These are phyloP conservation scores for Aproaerema taeniolella DNA, from an alignment of 2,888 invertebrate species.

Conservation along the genomic window DNA sequence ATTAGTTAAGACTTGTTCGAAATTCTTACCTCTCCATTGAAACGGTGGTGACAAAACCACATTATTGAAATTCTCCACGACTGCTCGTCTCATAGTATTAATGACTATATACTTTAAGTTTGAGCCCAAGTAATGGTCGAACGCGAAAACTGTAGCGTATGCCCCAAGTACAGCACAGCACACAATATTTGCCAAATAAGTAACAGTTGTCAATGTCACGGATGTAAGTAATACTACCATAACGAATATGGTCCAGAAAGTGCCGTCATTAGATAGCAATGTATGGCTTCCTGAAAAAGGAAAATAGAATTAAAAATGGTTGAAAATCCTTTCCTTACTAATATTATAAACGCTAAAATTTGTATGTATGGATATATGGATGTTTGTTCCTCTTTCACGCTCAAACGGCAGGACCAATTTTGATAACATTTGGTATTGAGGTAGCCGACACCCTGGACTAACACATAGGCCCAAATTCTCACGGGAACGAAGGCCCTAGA, in stretches of 20 bases:
- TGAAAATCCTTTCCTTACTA: neutral
- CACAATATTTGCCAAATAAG: slow-evolving; percentile 77
- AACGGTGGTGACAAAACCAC: slow-evolving; percentile 79
- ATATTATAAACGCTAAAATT: neutral
- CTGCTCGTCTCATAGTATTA: slow-evolving; percentile 80
- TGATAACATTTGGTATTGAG: neutral
- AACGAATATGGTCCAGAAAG: slow-evolving; percentile 81
- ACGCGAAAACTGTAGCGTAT: slow-evolving; percentile 77
- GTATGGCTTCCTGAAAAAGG: slow-evolving; percentile 59
- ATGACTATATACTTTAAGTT: slow-evolving; percentile 82
- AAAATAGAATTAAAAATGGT: too few species aligned
- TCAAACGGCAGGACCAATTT: neutral
- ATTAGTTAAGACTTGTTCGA: too few species aligned
- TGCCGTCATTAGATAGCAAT: slow-evolving; percentile 69
- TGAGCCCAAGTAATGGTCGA: slow-evolving; percentile 81
- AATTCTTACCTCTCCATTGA: slow-evolving; percentile 73
- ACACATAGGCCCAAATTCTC: neutral
- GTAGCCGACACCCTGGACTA: neutral
- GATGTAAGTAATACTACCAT: slow-evolving; percentile 67
- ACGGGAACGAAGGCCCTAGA: too few species aligned
- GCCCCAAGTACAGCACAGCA: slow-evolving; percentile 81
- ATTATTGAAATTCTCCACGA: slow-evolving; percentile 73
- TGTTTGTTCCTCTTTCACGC: neutral
- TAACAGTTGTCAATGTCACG: slow-evolving; percentile 63
- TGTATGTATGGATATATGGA: neutral